Evolutionary conservation across 2,888 invertebrate species (phyloP), one percentile per base, ranked within the genome.

Genomic region (Xanthia icteritia): DNA sequence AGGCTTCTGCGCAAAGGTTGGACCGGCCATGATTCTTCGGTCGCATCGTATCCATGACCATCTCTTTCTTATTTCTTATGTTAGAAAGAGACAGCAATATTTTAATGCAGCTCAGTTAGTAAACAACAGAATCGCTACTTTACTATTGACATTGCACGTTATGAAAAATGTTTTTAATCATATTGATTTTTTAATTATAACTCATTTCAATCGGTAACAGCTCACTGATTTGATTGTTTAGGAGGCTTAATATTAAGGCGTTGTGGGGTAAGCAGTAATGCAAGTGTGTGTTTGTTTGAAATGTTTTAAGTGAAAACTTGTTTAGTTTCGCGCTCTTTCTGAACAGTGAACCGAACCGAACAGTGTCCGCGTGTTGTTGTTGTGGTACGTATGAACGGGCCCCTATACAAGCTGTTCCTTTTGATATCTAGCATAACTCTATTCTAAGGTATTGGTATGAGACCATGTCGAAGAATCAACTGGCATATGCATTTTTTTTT

Each of bases 71-170:
- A 48, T 66, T 54, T 64, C 11, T 27, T 0, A 0, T 39, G n/a
- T 11, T 1, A 48, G 13, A n/a, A 72, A 48, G n/a, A 64, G 31
- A 11, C 0, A 20, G 23, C 11, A 0, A 42, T 58, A 68, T 17
- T 58, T 56, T 3, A 6, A 5, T 17, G 5, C 20, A 63, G 9
- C 11, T 65, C 5, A 36, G 20, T 27, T 15, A 75, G 51, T 79
- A 23, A 13, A 15, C 63, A 79, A 51, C 65, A 82, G 69, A 76
- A 54, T 60, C 42, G 13, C 23, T 88, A 88, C n/a, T n/a, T 67
- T 69, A 82, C 77, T 89, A 87, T 86, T 85, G 86, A 85, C 82
- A 87, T 80, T 82, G 85, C 86, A 88, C 72, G 75, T 72, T 51
- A 42, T 63, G 64, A 39, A 68, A 65, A 70, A 65, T 27, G 4